Percentiles rank a stretch among this genome's conserved stretches.
phyloP scores from a whole-genome alignment of 2,113 vertebrate species.

The Lycocorax pyrrhopterus region DNA sequence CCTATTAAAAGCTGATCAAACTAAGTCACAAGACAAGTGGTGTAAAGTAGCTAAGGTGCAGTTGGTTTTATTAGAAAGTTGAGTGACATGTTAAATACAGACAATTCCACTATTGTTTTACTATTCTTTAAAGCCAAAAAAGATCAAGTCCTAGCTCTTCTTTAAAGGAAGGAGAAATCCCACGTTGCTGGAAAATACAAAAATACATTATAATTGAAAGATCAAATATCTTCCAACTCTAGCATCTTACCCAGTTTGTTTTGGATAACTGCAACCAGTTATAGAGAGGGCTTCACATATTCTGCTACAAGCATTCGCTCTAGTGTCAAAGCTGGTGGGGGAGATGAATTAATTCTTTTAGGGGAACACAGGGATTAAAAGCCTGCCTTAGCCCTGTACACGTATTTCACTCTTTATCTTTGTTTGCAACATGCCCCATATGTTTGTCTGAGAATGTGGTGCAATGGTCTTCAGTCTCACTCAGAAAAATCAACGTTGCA shows the following conservation, averaged over 20 bases:
- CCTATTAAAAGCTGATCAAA: background rate
- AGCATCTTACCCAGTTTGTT: background rate
- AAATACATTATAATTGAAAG: background rate
- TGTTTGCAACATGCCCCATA: background rate
- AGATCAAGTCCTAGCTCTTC: background rate
- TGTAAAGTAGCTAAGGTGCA: background rate
- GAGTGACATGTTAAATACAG: background rate
- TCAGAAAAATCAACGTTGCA: background rate
- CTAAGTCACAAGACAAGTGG: background rate
- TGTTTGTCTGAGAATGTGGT: slow-evolving; percentile 8
- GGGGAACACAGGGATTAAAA: background rate
- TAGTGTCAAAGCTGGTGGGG: background rate
- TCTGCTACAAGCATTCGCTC: background rate
- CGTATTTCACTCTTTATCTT: background rate
- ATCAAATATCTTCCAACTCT: background rate
- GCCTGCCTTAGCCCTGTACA: background rate
- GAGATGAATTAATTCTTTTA: background rate
- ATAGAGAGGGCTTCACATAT: background rate
- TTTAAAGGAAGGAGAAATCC: background rate
- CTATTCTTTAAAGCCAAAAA: background rate
- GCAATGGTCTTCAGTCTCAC: background rate
- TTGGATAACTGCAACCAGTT: background rate
- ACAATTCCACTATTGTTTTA: background rate
- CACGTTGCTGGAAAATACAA: background rate
- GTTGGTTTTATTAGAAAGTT: background rate